Percentiles rank a stretch among this genome's conserved stretches.
Conservation (phyloP, 30 jellyfish, hydroid and myxozoan species). For the Mastigias papua region DNA sequence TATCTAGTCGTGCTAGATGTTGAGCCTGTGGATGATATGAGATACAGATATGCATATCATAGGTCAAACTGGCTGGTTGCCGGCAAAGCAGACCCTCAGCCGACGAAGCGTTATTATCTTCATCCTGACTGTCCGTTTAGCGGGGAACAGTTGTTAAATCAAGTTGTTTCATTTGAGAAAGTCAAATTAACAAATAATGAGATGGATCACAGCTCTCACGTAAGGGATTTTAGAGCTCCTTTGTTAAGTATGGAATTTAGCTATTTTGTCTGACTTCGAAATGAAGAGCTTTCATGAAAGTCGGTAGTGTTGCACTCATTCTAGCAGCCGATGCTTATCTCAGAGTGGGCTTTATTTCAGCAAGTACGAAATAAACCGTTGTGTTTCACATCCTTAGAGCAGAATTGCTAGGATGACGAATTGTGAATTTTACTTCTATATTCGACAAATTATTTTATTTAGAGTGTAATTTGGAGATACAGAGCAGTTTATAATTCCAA, state of each 20-base stretch:
- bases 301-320: too few relatives aligned
- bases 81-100: slow-evolving; percentile 86
- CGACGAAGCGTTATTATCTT: slow-evolving; percentile 64
- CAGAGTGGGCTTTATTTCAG: too few relatives aligned
- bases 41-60: slow-evolving; percentile 82
- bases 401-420: too few relatives aligned
- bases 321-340: too few relatives aligned
- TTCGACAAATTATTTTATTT: too few relatives aligned
- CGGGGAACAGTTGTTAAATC: slow-evolving; percentile 75
- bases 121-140: slow-evolving; percentile 84
- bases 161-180: slow-evolving; percentile 82
- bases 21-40: slow-evolving; percentile 87
- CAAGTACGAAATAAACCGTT: too few relatives aligned
- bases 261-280: too few relatives aligned
- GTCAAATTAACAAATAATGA: slow-evolving; percentile 80
- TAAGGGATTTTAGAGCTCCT: slow-evolving; percentile 1
- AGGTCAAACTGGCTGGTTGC: slow-evolving; percentile 87
- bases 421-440: too few relatives aligned
- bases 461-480: too few relatives aligned
- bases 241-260: background rate
- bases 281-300: too few relatives aligned
- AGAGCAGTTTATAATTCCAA: too few relatives aligned
- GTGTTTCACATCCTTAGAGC: too few relatives aligned
- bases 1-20: slow-evolving; percentile 69
- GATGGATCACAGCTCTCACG: slow-evolving; percentile 78